Percentiles rank a stretch among this genome's conserved stretches.
phyloP scores from a whole-genome alignment of 2,113 vertebrate species.

The Phylloscopus whistleri region DNA sequence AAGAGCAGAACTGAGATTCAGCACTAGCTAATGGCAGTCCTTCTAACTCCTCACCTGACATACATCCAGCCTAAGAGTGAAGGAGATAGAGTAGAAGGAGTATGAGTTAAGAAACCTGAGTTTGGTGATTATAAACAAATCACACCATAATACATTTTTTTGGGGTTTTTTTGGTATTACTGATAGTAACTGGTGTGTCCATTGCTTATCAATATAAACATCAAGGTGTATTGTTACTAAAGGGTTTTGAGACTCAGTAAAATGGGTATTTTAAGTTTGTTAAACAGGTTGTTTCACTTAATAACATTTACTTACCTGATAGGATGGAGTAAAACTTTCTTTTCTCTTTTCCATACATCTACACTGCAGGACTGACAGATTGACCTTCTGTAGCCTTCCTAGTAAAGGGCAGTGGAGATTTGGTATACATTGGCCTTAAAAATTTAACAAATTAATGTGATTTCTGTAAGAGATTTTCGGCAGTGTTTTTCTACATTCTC shows the following conservation, averaged over 20 bases:
- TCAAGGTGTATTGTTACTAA: neutral
- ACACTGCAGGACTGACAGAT: neutral
- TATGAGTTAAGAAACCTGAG: neutral
- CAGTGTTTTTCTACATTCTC: neutral
- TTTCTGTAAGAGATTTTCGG: neutral
- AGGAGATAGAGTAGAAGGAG: neutral
- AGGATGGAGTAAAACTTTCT: neutral
- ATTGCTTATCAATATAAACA: neutral
- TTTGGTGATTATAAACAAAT: neutral
- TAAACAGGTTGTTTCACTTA: neutral
- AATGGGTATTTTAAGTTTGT: neutral
- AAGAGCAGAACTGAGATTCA: neutral
- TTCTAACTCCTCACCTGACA: neutral
- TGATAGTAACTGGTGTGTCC: neutral
- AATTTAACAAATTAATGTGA: neutral
- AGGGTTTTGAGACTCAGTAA: neutral
- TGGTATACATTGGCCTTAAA: neutral
- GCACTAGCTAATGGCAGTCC: neutral
- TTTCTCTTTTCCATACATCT: neutral
- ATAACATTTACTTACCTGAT: neutral
- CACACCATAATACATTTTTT: accelerated
- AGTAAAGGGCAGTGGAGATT: neutral
- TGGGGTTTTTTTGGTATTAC: neutral
- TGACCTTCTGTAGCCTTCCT: neutral
- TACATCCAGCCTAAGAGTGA: neutral